These are phyloP conservation scores for Amorpha juglandis DNA, from an alignment of 2,888 invertebrate genomes.

Conservation along the genomic window DNA sequence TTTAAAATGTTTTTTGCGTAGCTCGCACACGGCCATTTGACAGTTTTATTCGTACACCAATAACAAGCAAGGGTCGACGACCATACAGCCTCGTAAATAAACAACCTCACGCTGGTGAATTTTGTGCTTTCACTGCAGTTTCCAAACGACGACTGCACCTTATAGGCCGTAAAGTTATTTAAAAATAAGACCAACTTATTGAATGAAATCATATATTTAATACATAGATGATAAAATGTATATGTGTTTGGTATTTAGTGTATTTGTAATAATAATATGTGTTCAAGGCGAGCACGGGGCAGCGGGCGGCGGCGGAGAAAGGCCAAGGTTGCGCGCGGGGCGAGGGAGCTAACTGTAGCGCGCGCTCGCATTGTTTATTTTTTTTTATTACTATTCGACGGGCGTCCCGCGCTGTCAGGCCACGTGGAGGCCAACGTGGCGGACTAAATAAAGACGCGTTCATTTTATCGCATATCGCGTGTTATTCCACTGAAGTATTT, in stretches of 20 bases:
- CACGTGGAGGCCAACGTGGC: conserved; percentile 49
- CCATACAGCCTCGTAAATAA: conserved; percentile 26
- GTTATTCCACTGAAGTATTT: conserved; percentile 21
- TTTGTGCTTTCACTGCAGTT: conserved; percentile 23
- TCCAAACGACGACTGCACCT: conserved; percentile 1
- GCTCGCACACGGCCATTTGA: conserved; percentile 18
- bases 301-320: conserved; percentile 35
- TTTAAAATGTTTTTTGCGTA: conserved; percentile 21
- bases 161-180: not conserved
- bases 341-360: conserved; percentile 43
- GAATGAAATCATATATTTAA: not conserved
- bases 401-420: conserved; percentile 37
- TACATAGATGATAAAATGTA: not conserved
- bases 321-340: conserved; percentile 61
- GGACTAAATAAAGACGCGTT: conserved; percentile 35
- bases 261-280: not conserved
- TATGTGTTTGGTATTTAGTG: conserved; percentile 5
- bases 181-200: not conserved
- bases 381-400: conserved; percentile 52
- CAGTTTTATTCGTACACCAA: conserved; percentile 24
- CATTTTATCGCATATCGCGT: conserved; percentile 27
- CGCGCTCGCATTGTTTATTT: conserved; percentile 39
- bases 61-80: conserved; percentile 27
- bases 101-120: conserved; percentile 18
- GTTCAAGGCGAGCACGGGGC: not conserved